Evolutionary conservation across 2,797 vertebrate genomes (phyloP).

Genomic region (Esox lucius): DNA sequence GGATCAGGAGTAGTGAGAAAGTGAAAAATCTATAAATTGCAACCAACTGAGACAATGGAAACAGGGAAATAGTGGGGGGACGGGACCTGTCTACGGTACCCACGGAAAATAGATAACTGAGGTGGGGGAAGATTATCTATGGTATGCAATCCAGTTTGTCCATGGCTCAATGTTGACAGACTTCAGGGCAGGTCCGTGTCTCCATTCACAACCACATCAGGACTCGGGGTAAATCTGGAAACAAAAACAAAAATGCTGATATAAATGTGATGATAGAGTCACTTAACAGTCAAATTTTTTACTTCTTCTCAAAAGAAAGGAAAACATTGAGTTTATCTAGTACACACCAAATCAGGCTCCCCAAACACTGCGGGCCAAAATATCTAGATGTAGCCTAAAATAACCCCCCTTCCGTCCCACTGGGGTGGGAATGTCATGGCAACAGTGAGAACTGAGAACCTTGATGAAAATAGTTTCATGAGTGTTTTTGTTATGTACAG

Average conservation of each 20-base stretch:
- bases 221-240: not conserved
- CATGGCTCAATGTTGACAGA: not conserved
- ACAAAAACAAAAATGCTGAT: not conserved
- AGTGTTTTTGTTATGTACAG: not conserved
- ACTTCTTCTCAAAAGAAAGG: not conserved
- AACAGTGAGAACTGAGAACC: not conserved
- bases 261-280: not conserved
- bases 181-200: not conserved
- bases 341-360: not conserved
- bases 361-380: not conserved
- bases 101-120: not conserved
- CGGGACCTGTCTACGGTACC: not conserved
- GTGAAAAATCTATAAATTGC: not conserved
- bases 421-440: slow-evolving; percentile 9
- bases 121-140: not conserved
- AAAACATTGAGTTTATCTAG: not conserved
- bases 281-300: not conserved
- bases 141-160: not conserved
- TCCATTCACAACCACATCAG: not conserved
- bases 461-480: not conserved
- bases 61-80: not conserved
- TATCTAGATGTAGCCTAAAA: not conserved
- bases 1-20: not conserved
- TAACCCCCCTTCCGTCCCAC: not conserved
- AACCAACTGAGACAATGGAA: slow-evolving; percentile 1